Evolutionary conservation across 2,113 vertebrate species (phyloP).

Genomic region (Rousettus leschenaultii): DNA sequence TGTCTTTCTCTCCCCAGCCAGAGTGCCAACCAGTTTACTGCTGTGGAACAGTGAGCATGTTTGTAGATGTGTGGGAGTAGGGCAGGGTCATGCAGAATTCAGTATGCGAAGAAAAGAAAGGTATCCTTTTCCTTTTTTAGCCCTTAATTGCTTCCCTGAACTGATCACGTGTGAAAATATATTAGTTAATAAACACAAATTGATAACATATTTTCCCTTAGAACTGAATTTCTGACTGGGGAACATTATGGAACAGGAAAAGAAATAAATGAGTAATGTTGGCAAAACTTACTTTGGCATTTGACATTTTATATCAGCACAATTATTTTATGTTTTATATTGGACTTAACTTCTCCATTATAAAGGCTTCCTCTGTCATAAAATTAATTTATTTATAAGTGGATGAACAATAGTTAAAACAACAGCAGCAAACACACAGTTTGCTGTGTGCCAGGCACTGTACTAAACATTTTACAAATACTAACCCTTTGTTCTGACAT

Average conservation of each 20-base stretch:
- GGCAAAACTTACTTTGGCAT: background rate
- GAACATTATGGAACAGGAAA: background rate
- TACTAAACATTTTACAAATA: background rate
- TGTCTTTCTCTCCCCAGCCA: background rate
- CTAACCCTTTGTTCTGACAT: background rate
- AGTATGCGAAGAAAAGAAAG: background rate
- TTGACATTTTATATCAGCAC: background rate
- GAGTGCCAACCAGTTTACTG: background rate
- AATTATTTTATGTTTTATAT: background rate
- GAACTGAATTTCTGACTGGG: background rate
- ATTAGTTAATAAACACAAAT: background rate
- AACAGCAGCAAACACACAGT: background rate
- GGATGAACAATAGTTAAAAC: background rate
- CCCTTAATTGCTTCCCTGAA: background rate
- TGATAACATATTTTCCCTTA: background rate
- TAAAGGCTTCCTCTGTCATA: background rate
- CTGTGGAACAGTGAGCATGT: background rate
- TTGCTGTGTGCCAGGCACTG: background rate
- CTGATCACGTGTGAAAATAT: background rate
- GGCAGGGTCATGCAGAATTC: background rate
- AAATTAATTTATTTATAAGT: background rate
- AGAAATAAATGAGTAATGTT: background rate
- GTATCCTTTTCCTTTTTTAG: background rate
- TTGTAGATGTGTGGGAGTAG: background rate
- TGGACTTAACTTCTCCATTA: background rate